These are phyloP conservation scores for Leptopilina boulardi DNA, from an alignment of 1,140 invertebrate species.

Conservation along the genomic window DNA sequence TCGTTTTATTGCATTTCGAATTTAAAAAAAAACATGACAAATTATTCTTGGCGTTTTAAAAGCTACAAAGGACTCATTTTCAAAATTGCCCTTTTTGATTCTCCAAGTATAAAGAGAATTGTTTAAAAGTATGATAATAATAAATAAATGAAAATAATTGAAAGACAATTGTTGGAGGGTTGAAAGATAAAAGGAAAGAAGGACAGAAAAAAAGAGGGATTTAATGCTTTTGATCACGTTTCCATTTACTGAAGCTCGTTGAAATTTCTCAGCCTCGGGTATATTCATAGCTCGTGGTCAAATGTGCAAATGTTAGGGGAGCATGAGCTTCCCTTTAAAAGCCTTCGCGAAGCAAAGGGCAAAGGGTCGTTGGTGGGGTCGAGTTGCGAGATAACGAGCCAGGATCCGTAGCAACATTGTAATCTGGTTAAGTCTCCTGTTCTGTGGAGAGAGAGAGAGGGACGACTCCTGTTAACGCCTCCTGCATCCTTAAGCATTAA, in stretches of 20 bases:
- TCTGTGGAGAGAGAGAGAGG: constrained; percentile 1
- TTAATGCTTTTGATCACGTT: constrained; percentile 5
- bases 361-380: constrained; percentile 18
- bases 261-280: constrained; percentile 18
- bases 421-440: constrained; percentile 26
- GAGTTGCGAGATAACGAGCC: constrained; percentile 23
- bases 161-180: not conserved
- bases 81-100: no score
- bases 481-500: constrained; percentile 25
- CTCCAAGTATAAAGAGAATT: no score
- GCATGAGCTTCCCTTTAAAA: not conserved
- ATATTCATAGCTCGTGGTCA: constrained; percentile 13
- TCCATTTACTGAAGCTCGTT: constrained; percentile 9
- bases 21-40: no score
- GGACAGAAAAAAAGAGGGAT: not conserved
- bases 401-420: constrained; percentile 29
- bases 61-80: no score
- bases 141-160: not conserved
- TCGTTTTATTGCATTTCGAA: no score
- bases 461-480: constrained; percentile 10
- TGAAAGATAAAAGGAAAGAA: not conserved
- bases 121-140: not conserved
- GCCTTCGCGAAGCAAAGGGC: constrained; percentile 14
- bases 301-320: constrained; percentile 1
- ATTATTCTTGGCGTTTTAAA: no score